These are phyloP conservation scores for Operophtera brumata DNA, from an alignment of 2,888 invertebrate genomes.

Conservation along the genomic window DNA sequence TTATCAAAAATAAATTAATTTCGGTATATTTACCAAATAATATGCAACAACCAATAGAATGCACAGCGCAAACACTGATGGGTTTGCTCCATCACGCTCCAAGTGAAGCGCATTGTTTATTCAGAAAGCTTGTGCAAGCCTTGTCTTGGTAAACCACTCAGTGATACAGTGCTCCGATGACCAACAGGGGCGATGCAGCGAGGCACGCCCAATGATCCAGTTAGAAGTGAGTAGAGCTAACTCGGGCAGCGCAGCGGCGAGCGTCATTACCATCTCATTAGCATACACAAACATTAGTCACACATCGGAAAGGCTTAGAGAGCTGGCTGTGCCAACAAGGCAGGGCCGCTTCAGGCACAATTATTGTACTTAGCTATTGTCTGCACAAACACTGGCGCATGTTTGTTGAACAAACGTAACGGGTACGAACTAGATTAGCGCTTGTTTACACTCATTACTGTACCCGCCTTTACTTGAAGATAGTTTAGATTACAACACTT, in stretches of 20 bases:
- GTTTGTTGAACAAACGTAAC: slow-evolving; percentile 73
- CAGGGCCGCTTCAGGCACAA: slow-evolving; percentile 67
- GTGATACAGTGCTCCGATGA: slow-evolving; percentile 52
- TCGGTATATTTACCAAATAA: no score
- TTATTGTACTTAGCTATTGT: slow-evolving; percentile 77
- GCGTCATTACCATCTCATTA: slow-evolving; percentile 76
- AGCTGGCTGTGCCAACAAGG: slow-evolving; percentile 67
- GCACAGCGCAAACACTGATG: slow-evolving; percentile 33
- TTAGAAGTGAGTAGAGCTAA: slow-evolving; percentile 54
- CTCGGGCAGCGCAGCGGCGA: slow-evolving; percentile 35
- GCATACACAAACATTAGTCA: slow-evolving; percentile 76
- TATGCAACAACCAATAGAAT: slow-evolving; percentile 1
- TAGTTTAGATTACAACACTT: slow-evolving; percentile 36
- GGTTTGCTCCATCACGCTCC: slow-evolving; percentile 33
- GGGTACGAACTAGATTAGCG: slow-evolving; percentile 70
- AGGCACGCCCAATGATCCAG: slow-evolving; percentile 65
- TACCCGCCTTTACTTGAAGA: slow-evolving; percentile 21
- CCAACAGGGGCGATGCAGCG: slow-evolving; percentile 51
- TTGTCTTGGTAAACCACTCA: slow-evolving; percentile 51
- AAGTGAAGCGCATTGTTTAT: slow-evolving; percentile 57
- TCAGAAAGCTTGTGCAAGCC: slow-evolving; percentile 63
- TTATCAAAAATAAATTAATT: no score
- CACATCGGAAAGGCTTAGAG: slow-evolving; percentile 70
- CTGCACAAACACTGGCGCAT: slow-evolving; percentile 60
- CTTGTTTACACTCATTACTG: slow-evolving; percentile 61